phyloP scores from a whole-genome alignment of 2,797 vertebrate genomes.

The Dipus sagitta region DNA sequence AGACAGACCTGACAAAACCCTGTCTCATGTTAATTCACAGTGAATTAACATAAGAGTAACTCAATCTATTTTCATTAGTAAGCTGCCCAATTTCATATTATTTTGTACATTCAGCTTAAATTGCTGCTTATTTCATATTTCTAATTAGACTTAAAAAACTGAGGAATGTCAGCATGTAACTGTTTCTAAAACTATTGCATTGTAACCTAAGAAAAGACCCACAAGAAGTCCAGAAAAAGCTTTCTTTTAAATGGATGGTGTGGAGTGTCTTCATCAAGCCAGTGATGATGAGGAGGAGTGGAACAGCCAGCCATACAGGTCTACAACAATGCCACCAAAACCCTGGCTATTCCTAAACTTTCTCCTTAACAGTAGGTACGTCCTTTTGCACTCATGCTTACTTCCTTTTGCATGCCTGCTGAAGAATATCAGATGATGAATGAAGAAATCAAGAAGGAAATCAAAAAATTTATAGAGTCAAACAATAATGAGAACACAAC shows the following conservation, averaged over 20 bases:
- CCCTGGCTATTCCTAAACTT: not conserved
- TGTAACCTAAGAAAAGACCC: not conserved
- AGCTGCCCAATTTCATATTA: not conserved
- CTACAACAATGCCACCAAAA: too few relatives aligned
- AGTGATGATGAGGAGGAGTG: not conserved
- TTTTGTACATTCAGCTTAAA: not conserved
- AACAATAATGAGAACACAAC: too few relatives aligned
- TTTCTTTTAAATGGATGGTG: not conserved
- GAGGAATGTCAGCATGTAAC: not conserved
- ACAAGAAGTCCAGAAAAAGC: not conserved
- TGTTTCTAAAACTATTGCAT: too few relatives aligned
- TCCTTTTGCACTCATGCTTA: not conserved
- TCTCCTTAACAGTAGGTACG: not conserved
- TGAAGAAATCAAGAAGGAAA: too few relatives aligned
- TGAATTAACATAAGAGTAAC: not conserved
- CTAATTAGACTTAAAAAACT: conserved; percentile 8
- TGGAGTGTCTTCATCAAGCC: not conserved
- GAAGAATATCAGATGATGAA: not conserved
- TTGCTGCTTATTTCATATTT: not conserved
- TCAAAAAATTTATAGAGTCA: too few relatives aligned
- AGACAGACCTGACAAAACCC: conserved; percentile 23
- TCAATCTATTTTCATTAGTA: not conserved
- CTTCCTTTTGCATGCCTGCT: not conserved
- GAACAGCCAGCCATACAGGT: not conserved
- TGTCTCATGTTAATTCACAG: too few relatives aligned